These are phyloP conservation scores for Rhinogobio ventralis DNA, from an alignment of 2,797 vertebrate species.

Conservation along the genomic window DNA sequence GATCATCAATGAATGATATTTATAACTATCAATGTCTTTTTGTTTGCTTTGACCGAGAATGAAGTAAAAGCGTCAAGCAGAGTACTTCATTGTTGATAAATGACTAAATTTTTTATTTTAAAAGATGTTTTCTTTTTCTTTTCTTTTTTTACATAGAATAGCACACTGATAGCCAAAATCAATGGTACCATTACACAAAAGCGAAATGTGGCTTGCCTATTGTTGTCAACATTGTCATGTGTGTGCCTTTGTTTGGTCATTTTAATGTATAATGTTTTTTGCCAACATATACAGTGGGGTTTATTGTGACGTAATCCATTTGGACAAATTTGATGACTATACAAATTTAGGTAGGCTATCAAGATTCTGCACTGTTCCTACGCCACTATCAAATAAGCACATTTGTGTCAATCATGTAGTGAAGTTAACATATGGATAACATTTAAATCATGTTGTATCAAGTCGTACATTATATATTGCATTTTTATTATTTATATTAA, in stretches of 20 bases:
- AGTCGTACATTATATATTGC: background rate
- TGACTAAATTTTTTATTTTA: background rate
- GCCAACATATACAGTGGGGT: too few species aligned
- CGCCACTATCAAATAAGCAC: background rate
- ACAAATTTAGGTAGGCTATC: background rate
- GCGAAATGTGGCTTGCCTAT: background rate
- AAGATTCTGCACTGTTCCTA: background rate
- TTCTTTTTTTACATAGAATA: background rate
- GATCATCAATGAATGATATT: constrained; percentile 31
- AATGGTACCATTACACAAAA: background rate
- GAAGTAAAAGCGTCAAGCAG: background rate
- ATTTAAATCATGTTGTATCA: background rate
- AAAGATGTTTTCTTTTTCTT: background rate
- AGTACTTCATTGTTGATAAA: background rate
- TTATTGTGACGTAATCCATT: background rate
- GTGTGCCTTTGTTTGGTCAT: background rate
- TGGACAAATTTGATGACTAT: background rate
- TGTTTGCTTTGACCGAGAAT: background rate
- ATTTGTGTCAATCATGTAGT: background rate
- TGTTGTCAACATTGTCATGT: background rate
- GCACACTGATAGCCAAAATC: background rate
- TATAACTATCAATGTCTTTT: background rate
- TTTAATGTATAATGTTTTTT: background rate
- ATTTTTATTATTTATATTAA: background rate
- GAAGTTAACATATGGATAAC: background rate